These are phyloP conservation scores for Caerostris extrusa DNA, from an alignment of 1,140 invertebrate genomes.

Conservation along the genomic window DNA sequence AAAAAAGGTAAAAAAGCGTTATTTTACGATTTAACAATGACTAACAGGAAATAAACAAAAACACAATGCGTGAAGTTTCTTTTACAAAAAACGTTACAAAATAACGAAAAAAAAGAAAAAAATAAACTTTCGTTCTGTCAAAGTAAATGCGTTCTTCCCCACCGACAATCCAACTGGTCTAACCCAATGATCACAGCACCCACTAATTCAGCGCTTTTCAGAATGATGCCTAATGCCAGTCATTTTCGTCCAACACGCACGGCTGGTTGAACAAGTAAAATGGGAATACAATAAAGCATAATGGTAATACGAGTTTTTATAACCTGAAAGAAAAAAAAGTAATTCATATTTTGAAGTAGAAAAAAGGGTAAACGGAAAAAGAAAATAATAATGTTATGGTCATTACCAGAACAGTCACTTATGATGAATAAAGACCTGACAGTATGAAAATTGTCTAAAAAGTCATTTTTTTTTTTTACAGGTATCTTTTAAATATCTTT, in stretches of 20 bases:
- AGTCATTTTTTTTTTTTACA: background rate
- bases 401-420: background rate
- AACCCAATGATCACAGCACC: slow-evolving; percentile 31
- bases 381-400: background rate
- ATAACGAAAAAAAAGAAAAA: background rate
- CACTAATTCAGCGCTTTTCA: slow-evolving; percentile 1
- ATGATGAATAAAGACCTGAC: background rate
- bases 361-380: background rate
- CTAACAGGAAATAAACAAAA: background rate
- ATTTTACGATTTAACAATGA: background rate
- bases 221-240: slow-evolving; percentile 31
- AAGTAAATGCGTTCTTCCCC: background rate
- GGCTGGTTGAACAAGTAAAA: slow-evolving; percentile 43
- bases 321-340: background rate
- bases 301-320: background rate
- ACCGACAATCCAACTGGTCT: background rate
- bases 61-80: background rate
- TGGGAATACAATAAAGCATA: background rate
- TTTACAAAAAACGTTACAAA: background rate
- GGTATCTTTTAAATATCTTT: too few species aligned
- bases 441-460: background rate
- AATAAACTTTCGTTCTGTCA: background rate
- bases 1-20: background rate
- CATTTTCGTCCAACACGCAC: slow-evolving; percentile 47
- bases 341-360: background rate